Conservation (phyloP, 1,140 invertebrate genomes). For the Trialeurodes vaporariorum region DNA sequence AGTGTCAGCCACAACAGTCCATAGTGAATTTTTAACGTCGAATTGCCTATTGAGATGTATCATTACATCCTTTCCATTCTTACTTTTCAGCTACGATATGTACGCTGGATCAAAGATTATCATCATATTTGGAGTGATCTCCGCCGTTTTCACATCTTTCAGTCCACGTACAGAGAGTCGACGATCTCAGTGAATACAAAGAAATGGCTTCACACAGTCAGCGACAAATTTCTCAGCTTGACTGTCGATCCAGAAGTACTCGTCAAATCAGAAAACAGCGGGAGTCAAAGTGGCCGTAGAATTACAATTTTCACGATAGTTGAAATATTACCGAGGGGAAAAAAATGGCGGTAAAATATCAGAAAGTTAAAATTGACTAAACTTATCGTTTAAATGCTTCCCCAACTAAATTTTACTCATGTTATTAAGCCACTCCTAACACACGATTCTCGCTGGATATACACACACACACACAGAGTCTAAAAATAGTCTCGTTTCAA, state of each 20-base stretch:
- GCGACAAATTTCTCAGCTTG: slow-evolving; percentile 15
- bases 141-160: neutral
- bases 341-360: too few species aligned
- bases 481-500: too few species aligned
- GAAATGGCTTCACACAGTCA: slow-evolving; percentile 11
- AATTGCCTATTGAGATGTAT: too few species aligned
- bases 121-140: neutral
- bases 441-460: neutral
- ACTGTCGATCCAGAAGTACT: slow-evolving; percentile 26
- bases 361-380: too few species aligned
- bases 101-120: neutral
- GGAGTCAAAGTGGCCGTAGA: too few species aligned
- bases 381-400: too few species aligned
- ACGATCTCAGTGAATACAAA: slow-evolving; percentile 5
- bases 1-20: too few species aligned
- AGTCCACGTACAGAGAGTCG: neutral
- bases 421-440: neutral
- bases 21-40: too few species aligned
- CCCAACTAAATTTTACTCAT: neutral
- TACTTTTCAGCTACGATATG: neutral
- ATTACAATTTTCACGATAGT: too few species aligned
- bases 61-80: too few species aligned
- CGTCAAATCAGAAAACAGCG: neutral
- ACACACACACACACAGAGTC: too few species aligned
- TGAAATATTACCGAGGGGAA: too few species aligned